Evolutionary conservation across 2,797 vertebrate species (phyloP).

Genomic region (Muscicapa striata): DNA sequence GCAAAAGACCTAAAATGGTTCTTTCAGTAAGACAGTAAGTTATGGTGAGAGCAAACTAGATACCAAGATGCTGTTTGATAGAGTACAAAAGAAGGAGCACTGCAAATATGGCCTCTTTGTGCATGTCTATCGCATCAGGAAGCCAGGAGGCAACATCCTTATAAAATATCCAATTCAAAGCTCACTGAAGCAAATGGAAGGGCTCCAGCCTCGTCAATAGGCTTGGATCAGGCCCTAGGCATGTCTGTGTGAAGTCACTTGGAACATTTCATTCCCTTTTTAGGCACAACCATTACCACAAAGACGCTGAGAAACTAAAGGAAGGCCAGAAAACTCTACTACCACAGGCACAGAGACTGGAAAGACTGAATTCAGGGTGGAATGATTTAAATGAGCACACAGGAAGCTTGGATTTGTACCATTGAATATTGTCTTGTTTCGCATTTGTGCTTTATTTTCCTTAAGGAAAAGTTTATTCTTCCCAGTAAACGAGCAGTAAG

Average conservation of each 20-base stretch:
- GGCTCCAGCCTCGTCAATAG: slow-evolving; percentile 62
- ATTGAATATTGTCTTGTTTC: slow-evolving; percentile 9
- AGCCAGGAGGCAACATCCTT: slow-evolving; percentile 61
- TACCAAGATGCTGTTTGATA: not conserved
- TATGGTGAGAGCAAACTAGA: not conserved
- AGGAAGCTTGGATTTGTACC: slow-evolving; percentile 56
- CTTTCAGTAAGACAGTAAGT: not conserved
- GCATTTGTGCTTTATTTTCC: slow-evolving; percentile 7
- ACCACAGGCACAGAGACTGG: slow-evolving; percentile 24
- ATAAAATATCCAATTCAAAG: slow-evolving; percentile 62
- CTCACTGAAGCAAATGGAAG: slow-evolving; percentile 62
- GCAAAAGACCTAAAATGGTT: not conserved
- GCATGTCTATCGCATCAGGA: not conserved
- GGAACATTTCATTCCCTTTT: slow-evolving; percentile 68
- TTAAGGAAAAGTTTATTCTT: slow-evolving; percentile 16
- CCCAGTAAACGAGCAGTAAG: not conserved
- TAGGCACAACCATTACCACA: slow-evolving; percentile 59
- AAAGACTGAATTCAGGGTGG: slow-evolving; percentile 47
- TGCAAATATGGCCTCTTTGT: slow-evolving; percentile 51
- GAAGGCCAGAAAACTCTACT: slow-evolving; percentile 58
- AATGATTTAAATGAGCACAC: slow-evolving; percentile 60
- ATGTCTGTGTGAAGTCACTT: slow-evolving; percentile 68
- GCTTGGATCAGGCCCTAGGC: slow-evolving; percentile 65
- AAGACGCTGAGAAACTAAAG: slow-evolving; percentile 55
- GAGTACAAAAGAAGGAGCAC: not conserved